A percentile compares a stretch with the other conserved stretches of the same genome.
phyloP scores from a whole-genome alignment of 2,797 vertebrate genomes.

The Phoeniculus purpureus region DNA sequence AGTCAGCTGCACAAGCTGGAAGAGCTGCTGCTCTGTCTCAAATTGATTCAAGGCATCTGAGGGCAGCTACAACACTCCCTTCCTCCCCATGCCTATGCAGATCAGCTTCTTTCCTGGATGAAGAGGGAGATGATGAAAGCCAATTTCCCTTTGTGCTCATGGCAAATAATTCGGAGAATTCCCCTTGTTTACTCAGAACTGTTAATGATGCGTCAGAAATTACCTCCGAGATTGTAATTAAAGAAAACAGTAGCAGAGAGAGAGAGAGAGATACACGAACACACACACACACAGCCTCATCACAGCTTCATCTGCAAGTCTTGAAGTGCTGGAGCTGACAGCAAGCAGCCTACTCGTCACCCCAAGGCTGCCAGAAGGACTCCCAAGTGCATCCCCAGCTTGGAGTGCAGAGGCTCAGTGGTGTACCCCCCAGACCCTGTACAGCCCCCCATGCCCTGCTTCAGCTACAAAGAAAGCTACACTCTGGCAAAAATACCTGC shows the following conservation, averaged over 20 bases:
- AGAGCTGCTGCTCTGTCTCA: not conserved
- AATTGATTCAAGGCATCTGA: not conserved
- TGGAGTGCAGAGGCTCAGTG: not conserved
- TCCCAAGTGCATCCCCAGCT: not conserved
- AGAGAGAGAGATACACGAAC: constrained; percentile 59
- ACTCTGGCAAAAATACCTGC: no score
- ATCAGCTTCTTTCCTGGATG: constrained; percentile 33
- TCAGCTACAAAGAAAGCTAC: not conserved
- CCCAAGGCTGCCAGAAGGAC: not conserved
- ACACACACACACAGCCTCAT: not conserved
- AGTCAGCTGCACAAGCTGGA: not conserved
- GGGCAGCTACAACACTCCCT: not conserved
- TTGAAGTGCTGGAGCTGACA: not conserved
- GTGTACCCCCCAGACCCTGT: not conserved
- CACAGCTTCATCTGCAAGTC: constrained; percentile 11
- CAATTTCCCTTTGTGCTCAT: constrained; percentile 82
- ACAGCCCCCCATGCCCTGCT: fast-evolving
- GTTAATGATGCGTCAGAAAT: constrained; percentile 96
- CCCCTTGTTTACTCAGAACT: constrained; percentile 94
- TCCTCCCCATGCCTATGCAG: not conserved
- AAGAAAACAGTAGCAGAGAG: constrained; percentile 85
- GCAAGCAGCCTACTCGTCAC: not conserved
- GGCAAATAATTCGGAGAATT: constrained; percentile 91
- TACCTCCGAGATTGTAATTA: constrained; percentile 96
- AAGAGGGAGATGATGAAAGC: constrained; percentile 46